Base-by-base conservation (phyloP, 2,888 invertebrate genomes). In the Silvanus unidentatus region DNA sequence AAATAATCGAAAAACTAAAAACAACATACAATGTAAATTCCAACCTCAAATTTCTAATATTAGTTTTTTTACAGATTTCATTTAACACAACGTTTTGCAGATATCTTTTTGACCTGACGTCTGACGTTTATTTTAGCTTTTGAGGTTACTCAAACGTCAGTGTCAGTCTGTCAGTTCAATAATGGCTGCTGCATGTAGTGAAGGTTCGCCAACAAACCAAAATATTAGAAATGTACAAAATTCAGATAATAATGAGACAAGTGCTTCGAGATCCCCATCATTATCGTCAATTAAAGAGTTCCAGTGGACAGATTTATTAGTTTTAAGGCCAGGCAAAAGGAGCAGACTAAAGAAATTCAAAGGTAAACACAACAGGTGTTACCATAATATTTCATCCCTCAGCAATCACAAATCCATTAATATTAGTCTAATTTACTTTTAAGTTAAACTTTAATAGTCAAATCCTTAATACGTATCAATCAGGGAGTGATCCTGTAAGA, bases 241-340 rank as follows among this genome's bases (percentile, higher is more conserved):
- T 47, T 46, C 49, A 3, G 38, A 43, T 15, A 50, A 48, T 37
- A 53, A 53, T 40, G 63, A 64, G 48, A 59, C 70, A 64, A 73
- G 64, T 60, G 65, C 70, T 44, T 76, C 77, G 40, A 71, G 76
- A 62, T 79, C 80, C 16, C 76, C 79, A 8, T 79, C 80, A 30
- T 66, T 75, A 45, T 74, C 76, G 42, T 79, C 79, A n/a, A 69
- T 76, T 35, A 65, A 72, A 53, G 77, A 77, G 52, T 76, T 68
- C 48, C 65, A 63, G 49, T 71, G 71, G 71, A 63, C 65, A n/a
- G 57, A 58, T 41, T 51, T 71, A 39, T 53, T 72, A 34, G 59
- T 68, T 30, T 67, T 68, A 9, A 55, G 48, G 42, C 51, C 58
- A 12, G 54, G 48, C 38, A 58, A 52, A 29, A 48, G 53, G 48